Percentiles rank a stretch among this genome's conserved stretches.
These are phyloP conservation scores for Crypturellus tataupa DNA, from an alignment of 2,797 vertebrate species.

Conservation along the genomic window DNA sequence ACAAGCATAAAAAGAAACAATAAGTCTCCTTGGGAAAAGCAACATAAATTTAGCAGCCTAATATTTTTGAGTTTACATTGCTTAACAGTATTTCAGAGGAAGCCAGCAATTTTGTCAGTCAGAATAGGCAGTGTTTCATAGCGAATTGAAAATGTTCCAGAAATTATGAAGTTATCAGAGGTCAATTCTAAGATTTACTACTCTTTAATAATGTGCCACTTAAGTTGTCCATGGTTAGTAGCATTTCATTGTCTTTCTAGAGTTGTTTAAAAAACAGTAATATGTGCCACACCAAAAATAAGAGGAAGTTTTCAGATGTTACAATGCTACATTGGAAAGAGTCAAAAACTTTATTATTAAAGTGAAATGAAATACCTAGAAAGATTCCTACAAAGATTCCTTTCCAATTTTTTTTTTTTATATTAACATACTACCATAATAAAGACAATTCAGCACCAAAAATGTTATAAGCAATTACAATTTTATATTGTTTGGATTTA, in stretches of 20 bases:
- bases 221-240: neutral
- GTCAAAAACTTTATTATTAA: neutral
- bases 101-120: accelerated
- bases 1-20: neutral
- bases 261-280: neutral
- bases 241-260: neutral
- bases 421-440: neutral
- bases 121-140: neutral
- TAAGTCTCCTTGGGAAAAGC: accelerated
- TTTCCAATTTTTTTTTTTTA: neutral
- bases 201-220: neutral
- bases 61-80: neutral
- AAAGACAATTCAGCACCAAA: neutral
- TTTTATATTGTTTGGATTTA: too few species aligned
- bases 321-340: neutral
- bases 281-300: neutral
- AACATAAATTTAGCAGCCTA: neutral
- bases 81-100: neutral
- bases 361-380: neutral
- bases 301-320: neutral
- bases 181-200: neutral
- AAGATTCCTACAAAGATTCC: neutral
- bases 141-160: neutral
- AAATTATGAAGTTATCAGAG: neutral
- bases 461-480: neutral